Evolutionary conservation across 23 tunicate genomes (phyloP), one percentile per base, ranked within the genome.

Genomic region (Clavelina lepadiformis): DNA sequence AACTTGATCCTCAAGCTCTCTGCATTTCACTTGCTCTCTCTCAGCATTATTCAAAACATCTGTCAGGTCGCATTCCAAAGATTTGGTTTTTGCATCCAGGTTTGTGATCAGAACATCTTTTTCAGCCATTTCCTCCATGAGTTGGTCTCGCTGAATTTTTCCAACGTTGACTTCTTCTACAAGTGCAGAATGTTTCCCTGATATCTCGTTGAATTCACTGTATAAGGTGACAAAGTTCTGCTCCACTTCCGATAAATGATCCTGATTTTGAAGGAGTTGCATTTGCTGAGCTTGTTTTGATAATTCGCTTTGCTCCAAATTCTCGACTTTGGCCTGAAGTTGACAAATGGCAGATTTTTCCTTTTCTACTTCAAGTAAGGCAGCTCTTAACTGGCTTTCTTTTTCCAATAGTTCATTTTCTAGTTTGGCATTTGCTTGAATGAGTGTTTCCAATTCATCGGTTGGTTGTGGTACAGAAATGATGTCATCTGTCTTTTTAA

Each of bases 221-320:
- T 28, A 67, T 18, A 37, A 7, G 19, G 21, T 2, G 3, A 44
- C 33, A 46, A 67, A 44, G 13, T 67, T 46, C n/a, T 67, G 31
- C 27, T 45, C 29, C 4, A 24, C 67, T 19, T 37, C 58, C 28
- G 63, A 33, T 19, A 38, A 46, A 28, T 67, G 72, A 22, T 46
- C 72, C 52, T 67, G 29, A 7, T 24, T 61, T 61, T 67, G 33
- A 19, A 57, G 63, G 3, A 57, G 3, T 33, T 8, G 2, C 63
- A 57, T 57, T 28, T 57, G 63, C 32, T 57, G 33, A 26, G 19
- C 33, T 28, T 57, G 27, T 11, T n/a, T n/a, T n/a, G n/a, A n/a
- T n/a, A n/a, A n/a, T n/a, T n/a, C n/a, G n/a, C n/a, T n/a, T n/a
- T n/a, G n/a, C n/a, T n/a, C n/a, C n/a, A n/a, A n/a, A n/a, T n/a